Conservation (phyloP, 2,113 vertebrate species). For the Otolemur garnettii region DNA sequence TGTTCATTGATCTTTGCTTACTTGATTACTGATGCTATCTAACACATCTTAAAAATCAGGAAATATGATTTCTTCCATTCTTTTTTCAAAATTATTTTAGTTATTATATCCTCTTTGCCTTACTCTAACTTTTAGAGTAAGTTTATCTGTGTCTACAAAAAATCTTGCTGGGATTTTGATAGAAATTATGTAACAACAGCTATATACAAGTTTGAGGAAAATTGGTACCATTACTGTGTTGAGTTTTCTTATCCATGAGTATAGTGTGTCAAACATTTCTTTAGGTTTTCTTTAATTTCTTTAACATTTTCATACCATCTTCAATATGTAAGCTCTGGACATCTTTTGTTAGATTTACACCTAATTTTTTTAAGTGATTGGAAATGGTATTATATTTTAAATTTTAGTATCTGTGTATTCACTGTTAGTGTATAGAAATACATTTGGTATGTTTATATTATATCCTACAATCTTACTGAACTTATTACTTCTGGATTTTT, state of each 20-base stretch:
- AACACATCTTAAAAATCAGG: conserved; percentile 7
- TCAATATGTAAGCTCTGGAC: not conserved
- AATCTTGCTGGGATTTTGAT: not conserved
- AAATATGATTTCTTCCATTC: not conserved
- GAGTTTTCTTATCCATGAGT: not conserved
- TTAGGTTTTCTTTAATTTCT: not conserved
- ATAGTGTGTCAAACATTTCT: not conserved
- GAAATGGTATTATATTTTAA: not conserved
- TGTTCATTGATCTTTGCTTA: not conserved
- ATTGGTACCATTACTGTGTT: not conserved
- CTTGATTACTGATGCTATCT: not conserved
- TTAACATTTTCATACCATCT: not conserved
- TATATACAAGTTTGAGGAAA: not conserved
- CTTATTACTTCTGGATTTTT: conserved; percentile 8
- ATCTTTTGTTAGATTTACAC: conserved; percentile 10
- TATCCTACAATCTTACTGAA: not conserved
- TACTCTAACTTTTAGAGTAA: not conserved
- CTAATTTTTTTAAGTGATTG: not conserved
- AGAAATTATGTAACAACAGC: not conserved
- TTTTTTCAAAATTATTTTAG: not conserved
- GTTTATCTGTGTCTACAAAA: not conserved
- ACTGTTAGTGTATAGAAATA: conserved; percentile 4
- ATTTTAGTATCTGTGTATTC: not conserved
- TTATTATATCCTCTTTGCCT: not conserved
- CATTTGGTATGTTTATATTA: not conserved